A percentile compares a stretch with the other conserved stretches of the same genome.
These are phyloP conservation scores for Nylanderia fulva DNA, from an alignment of 1,140 invertebrate species.

Conservation along the genomic window DNA sequence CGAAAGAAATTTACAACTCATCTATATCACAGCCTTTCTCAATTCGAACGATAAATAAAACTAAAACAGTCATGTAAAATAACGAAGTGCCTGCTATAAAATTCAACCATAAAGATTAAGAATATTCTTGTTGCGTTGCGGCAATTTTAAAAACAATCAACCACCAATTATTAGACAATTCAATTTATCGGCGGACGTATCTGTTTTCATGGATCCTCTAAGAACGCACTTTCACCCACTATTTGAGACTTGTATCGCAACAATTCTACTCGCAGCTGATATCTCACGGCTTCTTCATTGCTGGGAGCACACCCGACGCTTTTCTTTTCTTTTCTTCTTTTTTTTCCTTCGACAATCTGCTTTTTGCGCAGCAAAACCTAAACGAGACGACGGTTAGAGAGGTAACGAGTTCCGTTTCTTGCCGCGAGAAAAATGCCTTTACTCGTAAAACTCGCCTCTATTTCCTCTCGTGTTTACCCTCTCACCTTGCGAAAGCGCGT, in stretches of 20 bases:
- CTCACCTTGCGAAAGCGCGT: constrained; percentile 12
- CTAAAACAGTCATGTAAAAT: constrained; percentile 10
- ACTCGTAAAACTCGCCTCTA: constrained; percentile 65
- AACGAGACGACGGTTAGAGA: constrained; percentile 53
- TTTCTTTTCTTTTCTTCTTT: constrained; percentile 32
- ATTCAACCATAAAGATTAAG: neutral
- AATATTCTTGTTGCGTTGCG: neutral
- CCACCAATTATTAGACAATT: constrained; percentile 19
- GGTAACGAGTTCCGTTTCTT: constrained; percentile 65
- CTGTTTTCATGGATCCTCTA: constrained; percentile 6
- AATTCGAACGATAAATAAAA: neutral
- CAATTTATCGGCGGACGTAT: constrained; percentile 14
- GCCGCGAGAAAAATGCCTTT: constrained; percentile 62
- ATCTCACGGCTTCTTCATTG: constrained; percentile 29
- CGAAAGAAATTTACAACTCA: constrained; percentile 54
- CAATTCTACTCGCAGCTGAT: constrained; percentile 40
- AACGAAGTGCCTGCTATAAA: constrained; percentile 1
- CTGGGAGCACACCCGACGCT: constrained; percentile 3
- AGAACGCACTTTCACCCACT: neutral
- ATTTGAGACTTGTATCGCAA: constrained; percentile 2
- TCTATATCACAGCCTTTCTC: constrained; percentile 16
- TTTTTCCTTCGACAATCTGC: constrained; percentile 56
- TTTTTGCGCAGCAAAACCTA: constrained; percentile 61
- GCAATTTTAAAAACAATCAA: constrained; percentile 3
- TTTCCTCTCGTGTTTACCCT: constrained; percentile 60